phyloP scores from a whole-genome alignment of 2,113 vertebrate genomes.

The Pristiophorus japonicus region DNA sequence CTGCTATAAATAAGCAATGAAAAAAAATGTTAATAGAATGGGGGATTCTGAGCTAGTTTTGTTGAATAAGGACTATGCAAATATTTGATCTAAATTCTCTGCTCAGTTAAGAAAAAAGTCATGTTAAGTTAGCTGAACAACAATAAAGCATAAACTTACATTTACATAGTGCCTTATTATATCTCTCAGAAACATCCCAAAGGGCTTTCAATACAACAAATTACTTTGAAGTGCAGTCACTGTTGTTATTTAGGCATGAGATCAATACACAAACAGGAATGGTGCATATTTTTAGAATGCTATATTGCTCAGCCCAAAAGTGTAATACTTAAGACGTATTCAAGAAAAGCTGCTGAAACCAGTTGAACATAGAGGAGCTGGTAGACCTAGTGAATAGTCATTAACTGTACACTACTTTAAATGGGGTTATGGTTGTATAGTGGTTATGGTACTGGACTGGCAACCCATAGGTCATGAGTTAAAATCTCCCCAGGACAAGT shows the following conservation, averaged over 20 bases:
- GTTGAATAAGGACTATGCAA: no score
- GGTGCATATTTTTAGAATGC: not conserved
- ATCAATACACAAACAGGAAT: not conserved
- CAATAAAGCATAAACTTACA: not conserved
- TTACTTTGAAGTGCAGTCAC: not conserved
- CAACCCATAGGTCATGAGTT: not conserved
- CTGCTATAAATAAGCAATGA: conserved; percentile 43
- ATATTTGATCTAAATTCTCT: not conserved
- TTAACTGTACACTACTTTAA: not conserved
- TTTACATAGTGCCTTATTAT: not conserved
- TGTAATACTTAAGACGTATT: not conserved
- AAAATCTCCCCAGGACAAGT: not conserved
- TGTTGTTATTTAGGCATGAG: not conserved
- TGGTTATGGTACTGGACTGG: not conserved
- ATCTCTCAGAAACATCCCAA: conserved; percentile 8
- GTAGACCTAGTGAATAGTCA: not conserved
- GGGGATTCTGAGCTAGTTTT: not conserved
- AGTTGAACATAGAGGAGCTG: not conserved
- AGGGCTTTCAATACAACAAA: not conserved
- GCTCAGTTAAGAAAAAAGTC: not conserved
- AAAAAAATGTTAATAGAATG: not conserved
- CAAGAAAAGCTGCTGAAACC: not conserved
- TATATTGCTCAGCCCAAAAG: not conserved
- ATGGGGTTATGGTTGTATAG: not conserved
- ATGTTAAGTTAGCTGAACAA: not conserved